A percentile compares a stretch with the other conserved stretches of the same genome.
These are phyloP conservation scores for Enteromius treurensis DNA, from an alignment of 2,797 vertebrate species.

Conservation along the genomic window DNA sequence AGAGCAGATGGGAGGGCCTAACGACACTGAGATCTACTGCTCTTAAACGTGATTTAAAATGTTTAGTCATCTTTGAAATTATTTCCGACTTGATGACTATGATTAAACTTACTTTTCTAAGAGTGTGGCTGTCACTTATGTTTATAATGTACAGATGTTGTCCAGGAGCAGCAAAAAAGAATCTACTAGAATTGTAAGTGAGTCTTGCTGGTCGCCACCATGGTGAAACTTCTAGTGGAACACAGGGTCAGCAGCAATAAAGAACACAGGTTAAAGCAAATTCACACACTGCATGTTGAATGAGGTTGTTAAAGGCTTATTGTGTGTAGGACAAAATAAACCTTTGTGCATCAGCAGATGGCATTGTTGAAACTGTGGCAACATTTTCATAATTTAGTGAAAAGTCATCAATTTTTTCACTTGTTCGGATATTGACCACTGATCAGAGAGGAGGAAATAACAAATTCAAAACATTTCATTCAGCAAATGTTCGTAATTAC, in stretches of 20 bases:
- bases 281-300: not conserved
- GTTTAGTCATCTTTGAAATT: conserved; percentile 61
- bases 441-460: not conserved
- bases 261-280: not conserved
- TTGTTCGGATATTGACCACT: not conserved
- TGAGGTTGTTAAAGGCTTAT: not conserved
- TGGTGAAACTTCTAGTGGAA: conserved; percentile 12
- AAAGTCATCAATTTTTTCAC: not conserved
- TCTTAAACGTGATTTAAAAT: conserved; percentile 64
- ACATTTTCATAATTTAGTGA: not conserved
- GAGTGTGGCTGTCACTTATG: conserved; percentile 56
- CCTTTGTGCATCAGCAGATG: not conserved
- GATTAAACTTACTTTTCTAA: conserved; percentile 70
- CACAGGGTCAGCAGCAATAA: not conserved
- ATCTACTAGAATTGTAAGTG: not conserved
- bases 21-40: conserved; percentile 19
- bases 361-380: not conserved
- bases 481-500: not conserved
- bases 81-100: conserved; percentile 63
- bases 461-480: not conserved
- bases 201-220: conserved; percentile 3
- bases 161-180: conserved; percentile 27
- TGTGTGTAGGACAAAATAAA: conserved; percentile 12
- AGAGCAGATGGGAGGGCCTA: not conserved
- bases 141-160: not conserved